phyloP scores from a whole-genome alignment of 2,113 vertebrate species.

The Turnix velox region DNA sequence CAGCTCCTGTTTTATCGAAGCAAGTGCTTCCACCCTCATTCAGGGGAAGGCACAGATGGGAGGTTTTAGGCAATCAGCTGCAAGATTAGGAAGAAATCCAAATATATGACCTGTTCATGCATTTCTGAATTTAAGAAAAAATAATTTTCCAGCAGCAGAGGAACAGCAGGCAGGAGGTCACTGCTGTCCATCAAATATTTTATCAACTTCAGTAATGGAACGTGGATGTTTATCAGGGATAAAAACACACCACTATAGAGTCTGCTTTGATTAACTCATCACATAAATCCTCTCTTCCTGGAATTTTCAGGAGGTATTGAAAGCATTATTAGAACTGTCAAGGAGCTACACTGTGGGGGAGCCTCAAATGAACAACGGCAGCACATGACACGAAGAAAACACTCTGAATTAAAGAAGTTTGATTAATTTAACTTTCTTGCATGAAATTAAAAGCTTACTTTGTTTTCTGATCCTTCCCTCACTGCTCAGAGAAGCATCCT shows the following conservation, averaged over 20 bases:
- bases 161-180: not conserved
- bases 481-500: not conserved
- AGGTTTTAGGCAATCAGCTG: constrained; percentile 36
- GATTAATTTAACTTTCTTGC: not conserved
- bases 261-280: not conserved
- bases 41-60: constrained; percentile 11
- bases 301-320: not conserved
- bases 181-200: not conserved
- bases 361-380: not conserved
- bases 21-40: not conserved
- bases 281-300: not conserved
- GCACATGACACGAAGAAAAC: not conserved
- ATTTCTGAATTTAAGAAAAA: not conserved
- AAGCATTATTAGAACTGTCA: constrained; percentile 7
- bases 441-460: not conserved
- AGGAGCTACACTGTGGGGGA: not conserved
- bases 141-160: not conserved
- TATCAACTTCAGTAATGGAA: constrained; percentile 5
- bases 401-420: not conserved
- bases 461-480: not conserved
- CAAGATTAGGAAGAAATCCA: not conserved
- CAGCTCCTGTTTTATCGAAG: constrained; percentile 49
- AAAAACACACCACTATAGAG: not conserved
- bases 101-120: not conserved
- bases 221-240: not conserved